These are phyloP conservation scores for Arrhamphus sclerolepis DNA, from an alignment of 2,797 vertebrate species.

Conservation along the genomic window DNA sequence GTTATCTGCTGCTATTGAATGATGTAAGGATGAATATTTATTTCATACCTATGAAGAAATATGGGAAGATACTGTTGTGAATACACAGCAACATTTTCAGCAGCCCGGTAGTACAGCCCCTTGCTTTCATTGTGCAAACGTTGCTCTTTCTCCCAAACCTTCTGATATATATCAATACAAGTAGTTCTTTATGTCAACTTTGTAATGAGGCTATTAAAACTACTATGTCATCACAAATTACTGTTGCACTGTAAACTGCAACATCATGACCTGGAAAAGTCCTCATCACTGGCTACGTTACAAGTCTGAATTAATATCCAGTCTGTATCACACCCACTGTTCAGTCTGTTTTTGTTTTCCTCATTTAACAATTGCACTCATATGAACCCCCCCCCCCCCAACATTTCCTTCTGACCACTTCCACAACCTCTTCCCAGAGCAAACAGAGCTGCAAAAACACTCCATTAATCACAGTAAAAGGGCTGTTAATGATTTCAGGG, in stretches of 20 bases:
- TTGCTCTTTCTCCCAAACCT: too few relatives aligned
- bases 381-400: constrained; percentile 19
- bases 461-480: constrained; percentile 52
- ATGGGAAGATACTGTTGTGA: too few relatives aligned
- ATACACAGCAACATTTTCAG: too few relatives aligned
- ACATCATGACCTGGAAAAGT: background rate
- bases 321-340: constrained; percentile 32
- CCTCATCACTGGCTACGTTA: constrained; percentile 17
- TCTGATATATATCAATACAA: too few relatives aligned
- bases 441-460: constrained; percentile 60
- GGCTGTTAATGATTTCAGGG: constrained; percentile 25
- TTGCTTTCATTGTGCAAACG: too few relatives aligned
- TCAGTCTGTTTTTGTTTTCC: constrained; percentile 45
- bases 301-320: constrained; percentile 26
- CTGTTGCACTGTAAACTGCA: background rate
- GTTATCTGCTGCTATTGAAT: background rate
- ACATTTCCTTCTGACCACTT: constrained; percentile 27
- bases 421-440: constrained; percentile 53
- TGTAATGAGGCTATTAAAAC: too few relatives aligned
- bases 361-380: constrained; percentile 49
- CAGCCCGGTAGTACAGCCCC: too few relatives aligned
- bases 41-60: too few relatives aligned
- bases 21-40: too few relatives aligned
- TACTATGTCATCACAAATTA: too few relatives aligned
- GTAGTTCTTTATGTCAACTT: too few relatives aligned